Evolutionary conservation across 2,113 vertebrate species (phyloP).

Genomic region (Aptenodytes patagonicus): DNA sequence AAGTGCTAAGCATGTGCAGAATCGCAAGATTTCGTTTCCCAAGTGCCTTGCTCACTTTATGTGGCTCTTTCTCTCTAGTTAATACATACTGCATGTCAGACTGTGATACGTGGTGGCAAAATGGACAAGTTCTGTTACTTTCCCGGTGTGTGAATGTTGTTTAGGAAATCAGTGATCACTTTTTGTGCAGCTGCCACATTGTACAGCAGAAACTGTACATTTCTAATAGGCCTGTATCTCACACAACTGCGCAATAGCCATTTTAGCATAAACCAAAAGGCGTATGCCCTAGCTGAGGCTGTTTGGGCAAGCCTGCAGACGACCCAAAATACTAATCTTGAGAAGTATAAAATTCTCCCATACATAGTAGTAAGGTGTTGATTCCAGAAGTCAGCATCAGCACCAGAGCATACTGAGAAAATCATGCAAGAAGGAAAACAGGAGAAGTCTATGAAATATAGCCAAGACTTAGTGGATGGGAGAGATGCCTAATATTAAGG

Average conservation of each 20-base stretch:
- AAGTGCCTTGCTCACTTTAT: not conserved
- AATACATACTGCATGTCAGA: not conserved
- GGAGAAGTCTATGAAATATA: not conserved
- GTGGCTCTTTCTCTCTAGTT: not conserved
- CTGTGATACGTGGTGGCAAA: not conserved
- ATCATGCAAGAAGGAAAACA: not conserved
- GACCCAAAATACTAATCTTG: not conserved
- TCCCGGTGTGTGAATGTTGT: not conserved
- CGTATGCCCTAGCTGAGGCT: rapidly evolving
- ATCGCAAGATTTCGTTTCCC: not conserved
- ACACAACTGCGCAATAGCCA: too few species aligned
- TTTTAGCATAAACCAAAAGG: not conserved
- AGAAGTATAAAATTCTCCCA: not conserved
- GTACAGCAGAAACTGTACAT: not conserved
- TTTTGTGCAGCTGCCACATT: rapidly evolving
- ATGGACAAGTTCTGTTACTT: not conserved
- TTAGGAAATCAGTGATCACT: not conserved
- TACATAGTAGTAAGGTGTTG: not conserved
- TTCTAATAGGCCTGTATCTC: not conserved
- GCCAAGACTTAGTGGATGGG: not conserved
- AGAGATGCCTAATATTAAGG: not conserved
- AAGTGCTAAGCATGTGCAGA: not conserved
- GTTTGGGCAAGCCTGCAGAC: not conserved
- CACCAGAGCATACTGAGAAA: not conserved
- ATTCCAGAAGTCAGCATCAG: not conserved